Evolutionary conservation across 2,113 vertebrate genomes (phyloP).

Genomic region (Mesitornis unicolor): DNA sequence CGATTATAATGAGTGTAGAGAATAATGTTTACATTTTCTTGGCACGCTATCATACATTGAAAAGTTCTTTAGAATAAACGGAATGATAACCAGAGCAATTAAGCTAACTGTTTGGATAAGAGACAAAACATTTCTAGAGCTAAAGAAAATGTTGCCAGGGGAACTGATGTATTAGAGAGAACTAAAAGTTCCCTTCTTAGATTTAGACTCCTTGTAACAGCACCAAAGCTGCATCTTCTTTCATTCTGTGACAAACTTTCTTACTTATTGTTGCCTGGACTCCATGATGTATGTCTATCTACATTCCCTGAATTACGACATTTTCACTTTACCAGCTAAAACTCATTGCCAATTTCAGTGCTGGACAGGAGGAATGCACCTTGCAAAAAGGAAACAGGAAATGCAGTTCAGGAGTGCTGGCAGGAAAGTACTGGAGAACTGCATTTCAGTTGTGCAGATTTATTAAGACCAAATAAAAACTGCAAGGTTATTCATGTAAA

Average conservation of each 20-base stretch:
- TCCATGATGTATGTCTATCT: neutral
- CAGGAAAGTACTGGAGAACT: neutral
- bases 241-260: neutral
- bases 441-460: neutral
- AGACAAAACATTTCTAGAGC: constrained; percentile 33
- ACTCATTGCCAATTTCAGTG: neutral
- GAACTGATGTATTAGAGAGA: neutral
- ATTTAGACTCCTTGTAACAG: neutral
- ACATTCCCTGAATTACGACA: neutral
- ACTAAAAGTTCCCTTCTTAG: neutral
- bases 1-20: neutral
- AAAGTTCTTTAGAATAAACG: constrained; percentile 25
- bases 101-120: constrained; percentile 26
- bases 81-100: constrained; percentile 16
- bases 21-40: constrained; percentile 2
- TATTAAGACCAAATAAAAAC: neutral
- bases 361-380: neutral
- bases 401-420: neutral
- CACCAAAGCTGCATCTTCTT: neutral
- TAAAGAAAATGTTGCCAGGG: constrained; percentile 49
- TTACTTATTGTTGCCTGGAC: neutral
- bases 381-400: neutral
- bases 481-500: neutral
- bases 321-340: neutral
- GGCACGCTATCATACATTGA: neutral